These are phyloP conservation scores for Rattus rattus DNA, from an alignment of 2,113 vertebrate species.

Conservation along the genomic window DNA sequence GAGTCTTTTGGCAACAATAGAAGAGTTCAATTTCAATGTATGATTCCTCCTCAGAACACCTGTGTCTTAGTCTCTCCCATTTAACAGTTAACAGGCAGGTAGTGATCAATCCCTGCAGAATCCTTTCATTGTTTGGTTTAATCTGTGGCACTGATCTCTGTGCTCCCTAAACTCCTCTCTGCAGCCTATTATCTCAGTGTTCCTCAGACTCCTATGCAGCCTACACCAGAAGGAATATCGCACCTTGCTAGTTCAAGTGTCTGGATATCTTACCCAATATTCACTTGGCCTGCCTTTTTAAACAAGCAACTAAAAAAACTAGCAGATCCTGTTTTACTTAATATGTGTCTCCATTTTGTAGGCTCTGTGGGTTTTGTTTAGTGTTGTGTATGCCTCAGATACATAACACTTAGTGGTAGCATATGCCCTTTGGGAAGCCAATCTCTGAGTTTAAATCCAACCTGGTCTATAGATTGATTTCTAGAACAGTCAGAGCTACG, in stretches of 20 bases:
- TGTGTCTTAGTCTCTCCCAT: neutral
- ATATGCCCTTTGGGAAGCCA: neutral
- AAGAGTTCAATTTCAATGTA: neutral
- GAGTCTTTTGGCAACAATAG: neutral
- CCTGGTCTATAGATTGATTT: neutral
- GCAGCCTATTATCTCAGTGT: neutral
- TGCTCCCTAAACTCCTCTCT: neutral
- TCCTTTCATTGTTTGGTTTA: neutral
- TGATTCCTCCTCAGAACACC: neutral
- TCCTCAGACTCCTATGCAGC: neutral
- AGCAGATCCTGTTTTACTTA: slow-evolving; percentile 3
- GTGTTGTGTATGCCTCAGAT: neutral
- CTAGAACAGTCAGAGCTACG: neutral
- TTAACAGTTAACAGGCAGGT: neutral
- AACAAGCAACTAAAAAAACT: neutral
- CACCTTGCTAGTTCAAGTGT: neutral
- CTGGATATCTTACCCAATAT: neutral
- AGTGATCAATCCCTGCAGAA: neutral
- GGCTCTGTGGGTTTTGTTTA: neutral
- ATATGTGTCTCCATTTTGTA: neutral
- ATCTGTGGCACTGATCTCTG: neutral
- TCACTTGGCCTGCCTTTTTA: neutral
- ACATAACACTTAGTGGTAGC: neutral
- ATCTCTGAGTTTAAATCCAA: neutral
- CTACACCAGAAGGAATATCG: neutral